Evolutionary conservation across 2,797 vertebrate genomes (phyloP).

Genomic region (Petrocephalus sullivani): DNA sequence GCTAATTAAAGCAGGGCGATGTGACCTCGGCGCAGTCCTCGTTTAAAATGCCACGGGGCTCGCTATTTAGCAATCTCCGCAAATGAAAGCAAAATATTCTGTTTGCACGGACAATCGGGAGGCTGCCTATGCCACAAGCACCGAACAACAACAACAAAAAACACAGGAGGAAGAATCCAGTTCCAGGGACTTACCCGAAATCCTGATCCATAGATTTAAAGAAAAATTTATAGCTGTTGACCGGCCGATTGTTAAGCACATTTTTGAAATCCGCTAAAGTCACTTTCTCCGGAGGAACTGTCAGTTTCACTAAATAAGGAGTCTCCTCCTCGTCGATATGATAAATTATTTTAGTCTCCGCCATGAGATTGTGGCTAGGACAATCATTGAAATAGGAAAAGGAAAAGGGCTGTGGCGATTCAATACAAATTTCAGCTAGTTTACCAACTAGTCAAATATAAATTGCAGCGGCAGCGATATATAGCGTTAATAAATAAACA

Average conservation of each 20-base stretch:
- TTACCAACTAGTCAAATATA: constrained; percentile 36
- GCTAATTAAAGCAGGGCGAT: constrained; percentile 7
- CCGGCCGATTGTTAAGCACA: constrained; percentile 93
- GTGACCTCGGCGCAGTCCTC: constrained; percentile 18
- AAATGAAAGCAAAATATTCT: not conserved
- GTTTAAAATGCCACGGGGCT: not conserved
- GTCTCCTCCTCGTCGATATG: constrained; percentile 98
- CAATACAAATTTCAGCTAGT: constrained; percentile 53
- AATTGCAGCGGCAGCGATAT: constrained; percentile 45
- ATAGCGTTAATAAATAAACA: constrained; percentile 36
- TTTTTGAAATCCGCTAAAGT: constrained; percentile 96
- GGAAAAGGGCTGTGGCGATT: constrained; percentile 57
- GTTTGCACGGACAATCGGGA: not conserved
- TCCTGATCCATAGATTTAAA: constrained; percentile 99
- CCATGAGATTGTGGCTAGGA: constrained; percentile 76
- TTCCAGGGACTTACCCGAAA: constrained; percentile 79
- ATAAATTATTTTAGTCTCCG: constrained; percentile 98
- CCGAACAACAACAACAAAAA: not conserved
- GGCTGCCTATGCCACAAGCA: not conserved
- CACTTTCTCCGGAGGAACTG: constrained; percentile 87
- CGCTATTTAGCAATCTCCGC: not conserved
- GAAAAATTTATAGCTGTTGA: constrained; percentile 96
- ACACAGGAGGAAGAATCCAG: not conserved
- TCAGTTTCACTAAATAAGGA: constrained; percentile 92
- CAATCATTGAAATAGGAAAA: constrained; percentile 66